Percentiles rank a stretch among this genome's conserved stretches.
Conservation (phyloP, 2,113 vertebrate genomes). For the Uropsilus gracilis region DNA sequence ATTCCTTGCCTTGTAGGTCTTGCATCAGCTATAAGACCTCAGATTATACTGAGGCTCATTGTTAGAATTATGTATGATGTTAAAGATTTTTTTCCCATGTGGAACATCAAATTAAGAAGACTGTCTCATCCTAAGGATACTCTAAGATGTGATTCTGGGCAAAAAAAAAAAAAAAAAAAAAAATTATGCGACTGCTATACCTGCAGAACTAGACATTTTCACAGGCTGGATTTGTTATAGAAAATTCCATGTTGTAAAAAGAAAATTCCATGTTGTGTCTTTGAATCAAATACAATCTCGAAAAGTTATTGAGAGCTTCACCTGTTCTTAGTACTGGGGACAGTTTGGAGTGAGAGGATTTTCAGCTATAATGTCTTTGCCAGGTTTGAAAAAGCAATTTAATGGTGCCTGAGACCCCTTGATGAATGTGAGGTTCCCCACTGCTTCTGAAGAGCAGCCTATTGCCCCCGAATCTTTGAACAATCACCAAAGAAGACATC, state of each 20-base stretch:
- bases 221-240: constrained; percentile 67
- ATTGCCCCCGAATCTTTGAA: constrained; percentile 57
- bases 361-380: constrained; percentile 41
- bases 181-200: neutral
- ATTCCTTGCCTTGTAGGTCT: too few species aligned
- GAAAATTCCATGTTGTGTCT: constrained; percentile 58
- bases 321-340: constrained; percentile 59
- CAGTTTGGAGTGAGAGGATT: constrained; percentile 46
- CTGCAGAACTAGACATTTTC: constrained; percentile 64
- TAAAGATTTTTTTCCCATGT: constrained; percentile 56
- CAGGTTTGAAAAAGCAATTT: constrained; percentile 65
- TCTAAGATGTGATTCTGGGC: constrained; percentile 28
- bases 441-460: constrained; percentile 62
- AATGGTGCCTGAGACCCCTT: constrained; percentile 27
- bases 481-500: constrained; percentile 27
- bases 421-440: constrained; percentile 35
- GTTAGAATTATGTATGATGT: constrained; percentile 58
- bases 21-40: neutral
- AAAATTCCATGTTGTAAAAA: constrained; percentile 60
- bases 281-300: constrained; percentile 59
- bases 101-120: constrained; percentile 39
- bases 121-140: constrained; percentile 16
- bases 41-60: constrained; percentile 62
- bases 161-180: too few species aligned
- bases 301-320: constrained; percentile 58